Evolutionary conservation across 2,797 vertebrate genomes (phyloP).

Genomic region (Chiloscyllium punctatum): DNA sequence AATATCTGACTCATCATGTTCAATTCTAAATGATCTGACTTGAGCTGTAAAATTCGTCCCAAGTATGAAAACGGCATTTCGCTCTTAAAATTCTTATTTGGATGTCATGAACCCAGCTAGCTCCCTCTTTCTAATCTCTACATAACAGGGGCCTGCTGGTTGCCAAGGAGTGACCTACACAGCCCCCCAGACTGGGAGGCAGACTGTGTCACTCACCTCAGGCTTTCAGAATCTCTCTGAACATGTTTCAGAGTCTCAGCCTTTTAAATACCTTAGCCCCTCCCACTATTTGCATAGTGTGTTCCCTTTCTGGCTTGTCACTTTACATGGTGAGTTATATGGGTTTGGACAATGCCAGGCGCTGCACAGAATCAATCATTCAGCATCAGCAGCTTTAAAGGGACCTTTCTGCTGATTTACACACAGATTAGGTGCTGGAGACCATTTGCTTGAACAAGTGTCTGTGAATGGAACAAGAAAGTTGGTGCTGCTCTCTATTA

Average conservation of each 20-base stretch:
- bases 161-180: not conserved
- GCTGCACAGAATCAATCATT: not conserved
- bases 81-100: not conserved
- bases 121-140: not conserved
- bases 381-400: not conserved
- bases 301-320: slow-evolving; percentile 24
- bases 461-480: not conserved
- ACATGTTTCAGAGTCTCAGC: slow-evolving; percentile 12
- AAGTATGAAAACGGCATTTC: not conserved
- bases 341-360: not conserved
- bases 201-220: slow-evolving; percentile 32
- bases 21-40: not conserved
- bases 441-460: too few relatives aligned
- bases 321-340: not conserved
- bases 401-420: not conserved
- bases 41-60: not conserved
- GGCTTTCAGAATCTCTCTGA: slow-evolving; percentile 29
- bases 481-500: not conserved
- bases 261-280: slow-evolving; percentile 26
- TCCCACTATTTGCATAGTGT: not conserved
- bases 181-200: not conserved
- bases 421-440: not conserved
- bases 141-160: not conserved
- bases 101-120: not conserved
- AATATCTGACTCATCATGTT: not conserved